Base-by-base conservation (phyloP, 2,888 invertebrate genomes). In the Sminthurides aquaticus region DNA sequence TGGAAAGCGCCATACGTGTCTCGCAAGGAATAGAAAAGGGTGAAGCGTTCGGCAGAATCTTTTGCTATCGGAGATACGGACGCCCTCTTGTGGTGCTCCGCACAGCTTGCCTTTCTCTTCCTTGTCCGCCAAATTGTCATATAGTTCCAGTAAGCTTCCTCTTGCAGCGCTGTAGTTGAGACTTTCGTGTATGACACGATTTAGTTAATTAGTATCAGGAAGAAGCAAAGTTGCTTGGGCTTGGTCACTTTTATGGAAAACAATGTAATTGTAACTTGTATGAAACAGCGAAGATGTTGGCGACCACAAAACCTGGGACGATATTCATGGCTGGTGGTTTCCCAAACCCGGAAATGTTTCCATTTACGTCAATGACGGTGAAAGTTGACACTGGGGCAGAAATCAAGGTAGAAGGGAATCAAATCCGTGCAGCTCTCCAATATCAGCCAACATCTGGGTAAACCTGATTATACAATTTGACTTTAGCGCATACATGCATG, bases 361-460 rank as follows among this genome's bases (percentile, higher is more conserved):
- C 88, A 0, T 87, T 87, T 77, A 81, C 82, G 66, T 82, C 82
- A 43, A 81, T 88, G n/a, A 80, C 81, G 27, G 76, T 88, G 49
- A 81, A 82, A 66, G 78, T 85, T 65, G 82, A 81, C 71, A 82
- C 82, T 66, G 86, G 85, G 0, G 79, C 80, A 0, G 76, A 76
- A 1, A 77, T 87, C 61, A 78, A 79, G 0, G 76, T 89, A 20
- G 80, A 84, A 55, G 86, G 84, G 0, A 78, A 80, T 54, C 83
- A 84, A 59, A 79, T 90, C 71, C 83, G 83, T 0, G 81, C 83
- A 0, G 87, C 87, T 0, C 79, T 90, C 62, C 90, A 90, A 77
- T 90, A 90, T 76, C 83, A 87, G 67, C 87, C 89, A 0, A 85
- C 88, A 1, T 85, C 85, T 75, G 90, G 90, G 82, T 87, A 77